Conservation (phyloP, 2,797 vertebrate genomes). For the Spondyliosoma cantharus region DNA sequence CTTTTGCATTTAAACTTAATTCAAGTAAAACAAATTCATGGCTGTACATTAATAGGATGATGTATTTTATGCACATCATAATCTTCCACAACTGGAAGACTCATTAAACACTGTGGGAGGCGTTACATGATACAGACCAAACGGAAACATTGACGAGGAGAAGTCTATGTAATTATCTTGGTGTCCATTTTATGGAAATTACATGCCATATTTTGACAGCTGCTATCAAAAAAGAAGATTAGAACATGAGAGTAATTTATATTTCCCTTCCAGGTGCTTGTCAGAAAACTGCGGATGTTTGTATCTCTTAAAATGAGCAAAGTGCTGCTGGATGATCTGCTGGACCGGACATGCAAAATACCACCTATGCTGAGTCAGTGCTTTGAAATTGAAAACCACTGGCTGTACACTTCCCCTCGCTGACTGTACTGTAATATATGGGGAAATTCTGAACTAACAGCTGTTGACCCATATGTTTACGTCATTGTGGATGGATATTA, state of each 20-base stretch:
- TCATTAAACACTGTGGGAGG: slow-evolving; percentile 35
- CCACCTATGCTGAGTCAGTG: slow-evolving; percentile 1
- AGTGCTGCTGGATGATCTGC: slow-evolving; percentile 4
- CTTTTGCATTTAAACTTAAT: neutral
- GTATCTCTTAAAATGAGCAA: neutral
- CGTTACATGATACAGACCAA: slow-evolving; percentile 16
- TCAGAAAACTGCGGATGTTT: slow-evolving; percentile 6
- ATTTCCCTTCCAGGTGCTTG: slow-evolving; percentile 23
- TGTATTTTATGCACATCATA: slow-evolving; percentile 3
- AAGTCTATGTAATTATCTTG: slow-evolving; percentile 45
- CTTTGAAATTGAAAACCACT: neutral
- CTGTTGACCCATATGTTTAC: neutral
- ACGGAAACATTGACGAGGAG: slow-evolving; percentile 29
- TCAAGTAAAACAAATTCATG: neutral
- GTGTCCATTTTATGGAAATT: slow-evolving; percentile 61
- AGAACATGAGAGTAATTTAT: slow-evolving; percentile 45
- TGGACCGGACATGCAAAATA: neutral
- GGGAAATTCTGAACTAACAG: neutral
- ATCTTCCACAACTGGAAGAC: slow-evolving; percentile 3
- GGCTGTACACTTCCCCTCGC: neutral
- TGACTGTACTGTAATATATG: neutral
- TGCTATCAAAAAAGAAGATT: slow-evolving; percentile 3
- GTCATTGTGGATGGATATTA: neutral
- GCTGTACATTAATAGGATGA: neutral
- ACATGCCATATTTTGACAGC: slow-evolving; percentile 51